These are phyloP conservation scores for Drosophila trapezifrons DNA, from an alignment of 1,140 invertebrate genomes.

Conservation along the genomic window DNA sequence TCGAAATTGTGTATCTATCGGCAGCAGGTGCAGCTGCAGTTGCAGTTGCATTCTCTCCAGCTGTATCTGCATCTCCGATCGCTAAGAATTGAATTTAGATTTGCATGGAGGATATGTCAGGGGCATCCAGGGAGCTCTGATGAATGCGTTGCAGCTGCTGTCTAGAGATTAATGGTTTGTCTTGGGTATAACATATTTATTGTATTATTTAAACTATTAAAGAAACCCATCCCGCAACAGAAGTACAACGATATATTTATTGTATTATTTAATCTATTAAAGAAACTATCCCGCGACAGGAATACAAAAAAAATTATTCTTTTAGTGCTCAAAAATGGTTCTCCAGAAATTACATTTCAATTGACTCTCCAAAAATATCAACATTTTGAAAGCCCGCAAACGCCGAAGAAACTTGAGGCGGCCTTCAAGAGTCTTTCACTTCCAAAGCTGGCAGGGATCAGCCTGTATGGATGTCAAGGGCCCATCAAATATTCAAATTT, in stretches of 20 bases:
- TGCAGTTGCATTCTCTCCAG: conserved; percentile 12
- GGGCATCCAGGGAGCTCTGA: not conserved
- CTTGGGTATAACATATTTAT: not conserved
- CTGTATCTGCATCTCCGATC: conserved; percentile 9
- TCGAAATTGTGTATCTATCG: conserved; percentile 22
- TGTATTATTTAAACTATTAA: not conserved
- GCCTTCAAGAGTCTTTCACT: conserved; percentile 31
- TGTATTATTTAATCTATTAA: no score
- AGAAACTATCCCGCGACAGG: no score
- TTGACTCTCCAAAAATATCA: conserved; percentile 28
- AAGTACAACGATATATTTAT: not conserved
- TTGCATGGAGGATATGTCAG: conserved; percentile 32
- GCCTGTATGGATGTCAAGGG: conserved; percentile 30
- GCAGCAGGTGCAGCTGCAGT: conserved; percentile 29
- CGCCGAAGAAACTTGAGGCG: conserved; percentile 13
- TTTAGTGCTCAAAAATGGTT: not conserved
- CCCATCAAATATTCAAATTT: conserved; percentile 50
- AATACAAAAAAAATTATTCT: no score
- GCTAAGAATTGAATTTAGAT: conserved; percentile 12
- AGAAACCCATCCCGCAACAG: not conserved
- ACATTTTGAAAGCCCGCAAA: conserved; percentile 15
- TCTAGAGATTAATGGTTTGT: conserved; percentile 2
- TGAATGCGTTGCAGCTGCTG: conserved; percentile 17
- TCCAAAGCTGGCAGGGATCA: conserved; percentile 14
- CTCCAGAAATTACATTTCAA: conserved; percentile 23